Percentiles rank a stretch among this genome's conserved stretches.
Conservation (phyloP, 2,888 invertebrate genomes). For the Orthosia incerta region DNA sequence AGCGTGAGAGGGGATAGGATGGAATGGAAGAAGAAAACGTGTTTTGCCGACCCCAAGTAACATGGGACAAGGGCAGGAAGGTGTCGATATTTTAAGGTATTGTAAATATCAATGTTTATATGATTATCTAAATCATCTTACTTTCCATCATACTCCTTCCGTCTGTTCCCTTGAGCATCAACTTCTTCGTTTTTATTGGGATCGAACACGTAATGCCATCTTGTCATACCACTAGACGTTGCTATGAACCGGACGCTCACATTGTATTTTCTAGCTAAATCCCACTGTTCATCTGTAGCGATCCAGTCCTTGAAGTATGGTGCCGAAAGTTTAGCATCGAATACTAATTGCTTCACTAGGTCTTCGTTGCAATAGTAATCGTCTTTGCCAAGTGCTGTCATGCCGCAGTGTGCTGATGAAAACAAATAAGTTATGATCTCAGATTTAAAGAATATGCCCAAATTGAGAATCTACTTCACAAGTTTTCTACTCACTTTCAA, state of each 20-base stretch:
- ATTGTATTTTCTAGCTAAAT: constrained; percentile 92
- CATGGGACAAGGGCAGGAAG: too few relatives aligned
- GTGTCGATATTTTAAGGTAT: too few relatives aligned
- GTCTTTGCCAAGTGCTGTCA: constrained; percentile 90
- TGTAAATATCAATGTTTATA: background rate
- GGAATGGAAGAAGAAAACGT: too few relatives aligned
- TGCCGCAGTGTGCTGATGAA: constrained; percentile 92
- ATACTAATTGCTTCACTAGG: constrained; percentile 95
- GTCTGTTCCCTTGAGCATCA: constrained; percentile 78
- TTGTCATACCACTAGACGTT: constrained; percentile 96
- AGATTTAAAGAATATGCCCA: background rate
- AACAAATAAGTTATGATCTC: constrained; percentile 7
- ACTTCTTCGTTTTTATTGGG: constrained; percentile 90
- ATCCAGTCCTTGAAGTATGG: constrained; percentile 91
- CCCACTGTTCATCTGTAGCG: constrained; percentile 86
- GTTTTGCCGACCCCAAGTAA: too few relatives aligned
- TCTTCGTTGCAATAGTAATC: constrained; percentile 96
- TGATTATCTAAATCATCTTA: constrained; percentile 66
- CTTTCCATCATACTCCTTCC: constrained; percentile 77
- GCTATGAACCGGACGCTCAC: constrained; percentile 95
- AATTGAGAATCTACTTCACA: background rate
- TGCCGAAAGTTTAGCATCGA: constrained; percentile 95
- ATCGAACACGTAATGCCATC: constrained; percentile 95
- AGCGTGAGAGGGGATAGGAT: too few relatives aligned
- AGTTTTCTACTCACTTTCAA: constrained; percentile 76